Base-by-base conservation (phyloP, 92 coral and sea anemone species). In the Bergia puertoricense region DNA sequence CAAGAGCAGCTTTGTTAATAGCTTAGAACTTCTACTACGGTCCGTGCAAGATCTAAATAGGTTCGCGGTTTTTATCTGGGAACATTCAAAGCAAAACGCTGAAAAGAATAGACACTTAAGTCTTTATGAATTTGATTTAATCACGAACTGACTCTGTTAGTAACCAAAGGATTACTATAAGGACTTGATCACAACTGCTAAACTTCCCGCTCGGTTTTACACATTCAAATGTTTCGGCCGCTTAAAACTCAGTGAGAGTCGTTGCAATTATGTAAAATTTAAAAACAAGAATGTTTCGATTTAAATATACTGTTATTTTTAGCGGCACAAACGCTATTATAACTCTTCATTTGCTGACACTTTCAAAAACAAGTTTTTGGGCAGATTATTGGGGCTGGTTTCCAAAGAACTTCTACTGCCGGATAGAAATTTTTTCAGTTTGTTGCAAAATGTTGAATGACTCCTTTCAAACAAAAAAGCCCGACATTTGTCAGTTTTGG, bases 81-180 rank as follows among this genome's bases (percentile, higher is more conserved):
- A 84, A n/a, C 36, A 84, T 84, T 50, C 38, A 71, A 71, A 46
- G 23, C 15, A 44, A 84, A 83, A 44, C 77, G 76, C 8, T 30
- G n/a, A 38, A 71, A 73, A 65, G 41, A 46, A 82, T 23, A 36
- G 18, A 69, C 62, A 39, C 14, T 30, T 30, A 30, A 30, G 30
- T 30, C 30, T 80, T 80, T 44, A 72, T 36, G 38, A 7, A 83
- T 68, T 43, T 83, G 59, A 83, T 45, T 69, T 48, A 50, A 62
- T 81, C 74, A 81, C 74, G 50, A 62, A 81, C 20, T 43, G 23
- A 62, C 56, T 68, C 16, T n/a, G 38, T 59, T 54, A 39, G 48
- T n/a, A 81, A 62, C 62, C 85, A 82, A 82, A 82, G 39, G 74
- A 40, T 41, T 43, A 42, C 50, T 75, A 36, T 42, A 40, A 75